Percentiles rank a stretch among this genome's conserved stretches.
Evolutionary conservation across 2,888 invertebrate species (phyloP).

Genomic region (Pristionchus arcanus): DNA sequence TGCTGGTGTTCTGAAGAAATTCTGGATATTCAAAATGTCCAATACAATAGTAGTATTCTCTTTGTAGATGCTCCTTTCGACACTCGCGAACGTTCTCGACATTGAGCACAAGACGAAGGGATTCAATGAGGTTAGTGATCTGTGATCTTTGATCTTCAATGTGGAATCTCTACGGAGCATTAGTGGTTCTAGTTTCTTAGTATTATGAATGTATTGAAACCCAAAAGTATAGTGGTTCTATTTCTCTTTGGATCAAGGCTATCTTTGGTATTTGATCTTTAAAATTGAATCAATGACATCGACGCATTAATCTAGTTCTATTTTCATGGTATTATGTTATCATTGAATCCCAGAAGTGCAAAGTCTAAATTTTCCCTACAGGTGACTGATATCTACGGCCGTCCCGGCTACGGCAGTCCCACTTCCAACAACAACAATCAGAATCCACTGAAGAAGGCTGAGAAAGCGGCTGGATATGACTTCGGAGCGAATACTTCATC

Average conservation of each 20-base stretch:
- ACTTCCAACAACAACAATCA: neutral
- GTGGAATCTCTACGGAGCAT: neutral
- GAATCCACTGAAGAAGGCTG: slow-evolving; percentile 23
- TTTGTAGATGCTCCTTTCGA: slow-evolving; percentile 55
- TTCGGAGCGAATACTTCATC: slow-evolving; percentile 33
- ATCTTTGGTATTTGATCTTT: too few species aligned
- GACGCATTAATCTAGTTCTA: too few species aligned
- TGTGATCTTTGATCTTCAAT: slow-evolving; percentile 10
- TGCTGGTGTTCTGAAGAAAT: too few species aligned
- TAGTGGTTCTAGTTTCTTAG: too few species aligned
- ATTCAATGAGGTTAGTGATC: slow-evolving; percentile 56
- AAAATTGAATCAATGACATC: too few species aligned
- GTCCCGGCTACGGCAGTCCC: neutral
- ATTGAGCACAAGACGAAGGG: slow-evolving; percentile 57
- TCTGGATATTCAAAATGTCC: too few species aligned
- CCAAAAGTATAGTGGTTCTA: too few species aligned
- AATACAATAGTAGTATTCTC: too few species aligned
- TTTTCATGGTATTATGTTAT: too few species aligned
- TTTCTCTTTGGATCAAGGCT: too few species aligned
- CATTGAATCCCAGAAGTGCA: neutral
- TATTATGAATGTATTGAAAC: too few species aligned
- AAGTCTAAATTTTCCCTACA: neutral
- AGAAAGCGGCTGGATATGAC: neutral
- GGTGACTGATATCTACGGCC: slow-evolving; percentile 5
- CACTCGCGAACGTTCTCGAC: slow-evolving; percentile 50